Conservation (phyloP, 2,797 vertebrate genomes). For the Sebastes flavidus region DNA sequence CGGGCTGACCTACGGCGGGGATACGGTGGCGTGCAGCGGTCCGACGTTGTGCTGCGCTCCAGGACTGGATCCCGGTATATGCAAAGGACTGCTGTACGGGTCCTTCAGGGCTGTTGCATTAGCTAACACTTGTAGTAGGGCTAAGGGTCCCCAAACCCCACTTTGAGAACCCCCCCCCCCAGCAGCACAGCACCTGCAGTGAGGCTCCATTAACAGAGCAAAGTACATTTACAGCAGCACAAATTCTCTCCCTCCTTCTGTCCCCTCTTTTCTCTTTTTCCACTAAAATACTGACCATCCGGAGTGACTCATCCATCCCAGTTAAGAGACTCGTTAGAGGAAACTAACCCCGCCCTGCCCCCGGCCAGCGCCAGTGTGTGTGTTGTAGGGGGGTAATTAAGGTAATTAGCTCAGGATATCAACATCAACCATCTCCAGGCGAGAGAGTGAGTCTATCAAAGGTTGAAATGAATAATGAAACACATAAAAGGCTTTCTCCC, state of each 20-base stretch:
- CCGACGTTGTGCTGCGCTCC: no score
- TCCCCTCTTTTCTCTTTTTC: not conserved
- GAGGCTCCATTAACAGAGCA: not conserved
- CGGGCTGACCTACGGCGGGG: accelerated
- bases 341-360: slow-evolving; percentile 15
- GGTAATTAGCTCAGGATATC: slow-evolving; percentile 65
- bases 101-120: no score
- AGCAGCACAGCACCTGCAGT: not conserved
- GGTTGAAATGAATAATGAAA: slow-evolving; percentile 64
- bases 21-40: no score
- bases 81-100: no score
- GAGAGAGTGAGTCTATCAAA: slow-evolving; percentile 41
- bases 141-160: no score
- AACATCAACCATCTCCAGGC: slow-evolving; percentile 51
- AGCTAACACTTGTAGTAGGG: no score
- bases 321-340: slow-evolving; percentile 38
- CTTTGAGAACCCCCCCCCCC: not conserved
- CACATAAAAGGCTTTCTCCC: slow-evolving; percentile 27
- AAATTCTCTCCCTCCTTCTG: not conserved
- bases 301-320: slow-evolving; percentile 39
- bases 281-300: not conserved
- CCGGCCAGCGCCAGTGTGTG: not conserved
- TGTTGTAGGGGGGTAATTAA: slow-evolving; percentile 48
- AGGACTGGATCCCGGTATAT: no score
- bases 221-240: not conserved